Evolutionary conservation across 2,888 invertebrate genomes (phyloP), one percentile per base, ranked within the genome.

Genomic region (Coremacera marginata): DNA sequence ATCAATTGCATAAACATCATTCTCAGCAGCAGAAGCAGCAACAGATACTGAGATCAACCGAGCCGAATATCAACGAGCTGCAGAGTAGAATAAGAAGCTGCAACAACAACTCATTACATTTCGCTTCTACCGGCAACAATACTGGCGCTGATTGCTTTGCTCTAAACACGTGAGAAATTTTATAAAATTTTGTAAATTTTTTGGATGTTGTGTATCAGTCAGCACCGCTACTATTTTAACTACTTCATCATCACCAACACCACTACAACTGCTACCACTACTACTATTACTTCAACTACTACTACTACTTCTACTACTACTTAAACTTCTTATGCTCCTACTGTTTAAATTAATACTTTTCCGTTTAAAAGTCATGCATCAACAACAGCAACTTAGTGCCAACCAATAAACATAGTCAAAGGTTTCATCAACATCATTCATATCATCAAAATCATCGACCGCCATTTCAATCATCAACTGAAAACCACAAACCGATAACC

Each of bases 1-100:
- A 37, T 51, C 70, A 71, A 70, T 71, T 77, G 77, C 71, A 77
- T 68, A 51, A 76, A 70, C 31, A 62, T 5, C 71, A 70, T 27
- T 57, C 37, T n/a, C 72, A 72, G 3, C 77, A 70, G 49, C 70
- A 73, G 27, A 19, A 27, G 16, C 70, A 75, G 55, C 67, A 70
- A 25, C 76, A 75, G 11, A 19, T 37, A 49, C 27, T 37, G 49
- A 62, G 34, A 25, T 51, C 77, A 60, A 11, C 62, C 57, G 19
- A 49, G 14, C 49, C 52, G 34, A 11, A 44, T 11, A 44, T 11
- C 44, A 44, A 11, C 14, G 11, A 44, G 44, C 44, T 44, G 34
- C 76, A 71, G 11, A 70, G 44, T 8, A 51, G 44, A 44, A 14
- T 44, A 7, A 37, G 8, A 37, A 37, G 37, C 37, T 11, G 5